These are phyloP conservation scores for Brachyistius frenatus DNA, from an alignment of 2,113 vertebrate species.

Conservation along the genomic window DNA sequence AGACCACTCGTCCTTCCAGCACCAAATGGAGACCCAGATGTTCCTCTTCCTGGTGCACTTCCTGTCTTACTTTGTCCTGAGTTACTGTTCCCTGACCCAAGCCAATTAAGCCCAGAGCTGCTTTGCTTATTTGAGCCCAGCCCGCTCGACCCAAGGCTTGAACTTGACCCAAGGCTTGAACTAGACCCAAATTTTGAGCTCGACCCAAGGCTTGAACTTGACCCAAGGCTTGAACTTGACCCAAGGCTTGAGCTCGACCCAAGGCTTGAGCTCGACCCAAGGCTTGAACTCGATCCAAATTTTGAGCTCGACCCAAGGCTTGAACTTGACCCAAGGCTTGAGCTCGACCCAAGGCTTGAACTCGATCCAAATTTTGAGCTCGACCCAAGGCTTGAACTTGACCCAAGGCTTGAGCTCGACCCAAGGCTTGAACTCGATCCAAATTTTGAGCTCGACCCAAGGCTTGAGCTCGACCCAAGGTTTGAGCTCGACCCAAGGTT, in stretches of 20 bases:
- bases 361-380: conserved; percentile 1
- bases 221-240: background rate
- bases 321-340: background rate
- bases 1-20: conserved; percentile 39
- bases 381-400: background rate
- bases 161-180: background rate
- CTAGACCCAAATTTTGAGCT: background rate
- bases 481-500: background rate
- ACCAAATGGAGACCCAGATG: conserved; percentile 47
- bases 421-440: too few relatives aligned
- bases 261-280: too few relatives aligned
- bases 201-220: background rate
- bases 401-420: too few relatives aligned
- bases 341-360: background rate
- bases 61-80: conserved; percentile 62
- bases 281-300: background rate
- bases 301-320: background rate
- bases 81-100: conserved; percentile 34
- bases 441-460: background rate
- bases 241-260: background rate
- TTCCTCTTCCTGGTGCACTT: conserved; percentile 52
- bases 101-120: background rate
- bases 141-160: background rate
- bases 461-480: background rate
- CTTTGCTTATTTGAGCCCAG: conserved; percentile 29